Base-by-base conservation (phyloP, 2,113 vertebrate genomes). In the Pristiophorus japonicus region DNA sequence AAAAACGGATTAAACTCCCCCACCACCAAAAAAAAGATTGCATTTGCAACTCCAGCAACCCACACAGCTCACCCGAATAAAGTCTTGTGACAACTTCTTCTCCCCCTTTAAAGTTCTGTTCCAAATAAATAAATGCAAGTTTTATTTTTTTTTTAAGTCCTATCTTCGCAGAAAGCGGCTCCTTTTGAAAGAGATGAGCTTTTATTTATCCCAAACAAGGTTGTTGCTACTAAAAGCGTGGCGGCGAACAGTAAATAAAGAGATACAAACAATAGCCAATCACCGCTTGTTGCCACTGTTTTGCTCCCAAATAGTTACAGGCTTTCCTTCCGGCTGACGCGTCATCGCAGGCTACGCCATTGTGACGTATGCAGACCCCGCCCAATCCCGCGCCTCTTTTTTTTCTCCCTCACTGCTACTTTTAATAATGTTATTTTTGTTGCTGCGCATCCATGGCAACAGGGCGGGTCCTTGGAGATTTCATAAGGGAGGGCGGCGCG, bases 371-470 rank as follows among this genome's bases (percentile, higher is more conserved):
- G 2, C 4, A 47, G 4, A 47, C 47, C 0, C 4, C 27, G 63
- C 30, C 62, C 20, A 42, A 45, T 38, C 75, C 96, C 96, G 95
- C 65, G 95, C 95, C 59, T 6, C 5, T 8, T 59, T 59, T 59
- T 59, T 59, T 59, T 59, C 59, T 59, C 59, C 73, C 51, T 59
- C 59, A 81, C 51, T 51, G 51, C 51, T 51, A 51, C 51, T n/a
- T n/a, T n/a, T 51, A 96, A 95, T 96, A 22, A 22, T 24, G 85
- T 88, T 88, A 47, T 47, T 94, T 59, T 94, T 94, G 92, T 66
- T 66, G 65, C 65, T 96, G 96, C 96, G 97, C 96, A 96, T 96
- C 97, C 97, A 97, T 98, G 98, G 97, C 97, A 96, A 96, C 96
- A n/a, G 91, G 92, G 92, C 22, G 63, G 92, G 63, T 16, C 92